These are phyloP conservation scores for Drosophila repleta DNA, from an alignment of 1,140 invertebrate species.

Conservation along the genomic window DNA sequence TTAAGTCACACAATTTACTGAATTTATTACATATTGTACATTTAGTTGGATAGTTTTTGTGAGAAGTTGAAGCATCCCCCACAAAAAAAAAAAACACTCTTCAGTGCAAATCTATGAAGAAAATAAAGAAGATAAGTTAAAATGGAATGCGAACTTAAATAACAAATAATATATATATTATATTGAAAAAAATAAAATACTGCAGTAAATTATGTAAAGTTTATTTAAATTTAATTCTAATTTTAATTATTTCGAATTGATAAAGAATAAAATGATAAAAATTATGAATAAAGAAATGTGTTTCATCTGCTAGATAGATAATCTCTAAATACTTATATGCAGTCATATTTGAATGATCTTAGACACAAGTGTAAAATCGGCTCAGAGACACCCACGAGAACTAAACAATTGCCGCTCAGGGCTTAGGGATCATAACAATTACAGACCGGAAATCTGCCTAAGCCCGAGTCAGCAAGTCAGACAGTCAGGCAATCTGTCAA, in stretches of 20 bases:
- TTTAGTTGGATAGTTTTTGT: slow-evolving; percentile 63
- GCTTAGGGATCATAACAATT: slow-evolving; percentile 71
- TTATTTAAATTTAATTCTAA: slow-evolving; percentile 82
- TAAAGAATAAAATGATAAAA: slow-evolving; percentile 71
- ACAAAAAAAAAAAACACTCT: neutral
- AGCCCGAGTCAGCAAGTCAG: slow-evolving; percentile 39
- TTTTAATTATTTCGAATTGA: slow-evolving; percentile 81
- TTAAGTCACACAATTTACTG: slow-evolving; percentile 67
- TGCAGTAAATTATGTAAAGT: slow-evolving; percentile 76
- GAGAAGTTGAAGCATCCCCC: slow-evolving; percentile 19
- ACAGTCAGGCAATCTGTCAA: slow-evolving; percentile 72
- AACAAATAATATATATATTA: slow-evolving; percentile 9
- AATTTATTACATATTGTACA: slow-evolving; percentile 78
- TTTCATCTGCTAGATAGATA: neutral
- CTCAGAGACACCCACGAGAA: slow-evolving; percentile 63
- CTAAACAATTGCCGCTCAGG: slow-evolving; percentile 26
- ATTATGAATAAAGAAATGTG: slow-evolving; percentile 1
- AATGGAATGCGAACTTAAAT: slow-evolving; percentile 33
- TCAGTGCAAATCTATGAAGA: neutral
- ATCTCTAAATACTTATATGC: neutral
- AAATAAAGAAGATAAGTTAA: neutral
- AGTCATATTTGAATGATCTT: too few species aligned
- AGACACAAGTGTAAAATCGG: slow-evolving; percentile 35
- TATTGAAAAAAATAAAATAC: slow-evolving; percentile 54
- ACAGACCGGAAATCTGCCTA: slow-evolving; percentile 78